Conservation (phyloP, 2,113 vertebrate species). For the Rhineura floridana region DNA sequence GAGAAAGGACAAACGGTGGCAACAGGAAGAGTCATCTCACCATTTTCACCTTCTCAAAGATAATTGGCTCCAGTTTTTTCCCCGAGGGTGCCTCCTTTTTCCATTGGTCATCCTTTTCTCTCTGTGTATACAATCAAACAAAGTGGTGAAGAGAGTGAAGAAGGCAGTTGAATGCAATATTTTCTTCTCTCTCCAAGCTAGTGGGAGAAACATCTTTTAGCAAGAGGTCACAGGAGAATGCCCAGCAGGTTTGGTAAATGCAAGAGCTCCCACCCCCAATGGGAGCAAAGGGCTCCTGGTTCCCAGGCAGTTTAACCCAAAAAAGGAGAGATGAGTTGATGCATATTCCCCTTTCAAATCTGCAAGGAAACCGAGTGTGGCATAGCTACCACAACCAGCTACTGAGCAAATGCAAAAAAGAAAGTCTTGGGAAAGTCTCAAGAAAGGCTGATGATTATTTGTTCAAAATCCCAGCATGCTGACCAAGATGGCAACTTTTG, state of each 20-base stretch:
- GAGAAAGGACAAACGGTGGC: background rate
- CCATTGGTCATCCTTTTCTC: constrained; percentile 85
- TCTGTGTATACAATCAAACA: constrained; percentile 73
- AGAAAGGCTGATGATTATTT: background rate
- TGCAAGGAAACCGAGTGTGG: no score
- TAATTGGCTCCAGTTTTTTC: constrained; percentile 86
- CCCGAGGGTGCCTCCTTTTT: constrained; percentile 84
- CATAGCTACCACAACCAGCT: no score
- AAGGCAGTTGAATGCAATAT: background rate
- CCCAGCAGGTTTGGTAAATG: background rate
- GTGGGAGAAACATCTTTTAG: background rate
- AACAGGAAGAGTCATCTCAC: constrained; percentile 69
- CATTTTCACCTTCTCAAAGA: constrained; percentile 98
- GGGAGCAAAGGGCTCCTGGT: background rate
- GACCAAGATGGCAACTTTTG: background rate
- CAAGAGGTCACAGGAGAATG: background rate
- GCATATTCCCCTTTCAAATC: background rate
- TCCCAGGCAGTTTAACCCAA: background rate
- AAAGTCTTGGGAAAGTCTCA: no score
- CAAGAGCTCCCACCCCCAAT: background rate
- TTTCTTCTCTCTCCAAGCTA: background rate
- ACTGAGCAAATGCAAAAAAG: background rate
- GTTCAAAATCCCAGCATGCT: background rate
- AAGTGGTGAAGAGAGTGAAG: background rate
- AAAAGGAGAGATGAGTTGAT: background rate